Conservation (phyloP, 1,140 invertebrate species). For the Monomorium pharaonis region DNA sequence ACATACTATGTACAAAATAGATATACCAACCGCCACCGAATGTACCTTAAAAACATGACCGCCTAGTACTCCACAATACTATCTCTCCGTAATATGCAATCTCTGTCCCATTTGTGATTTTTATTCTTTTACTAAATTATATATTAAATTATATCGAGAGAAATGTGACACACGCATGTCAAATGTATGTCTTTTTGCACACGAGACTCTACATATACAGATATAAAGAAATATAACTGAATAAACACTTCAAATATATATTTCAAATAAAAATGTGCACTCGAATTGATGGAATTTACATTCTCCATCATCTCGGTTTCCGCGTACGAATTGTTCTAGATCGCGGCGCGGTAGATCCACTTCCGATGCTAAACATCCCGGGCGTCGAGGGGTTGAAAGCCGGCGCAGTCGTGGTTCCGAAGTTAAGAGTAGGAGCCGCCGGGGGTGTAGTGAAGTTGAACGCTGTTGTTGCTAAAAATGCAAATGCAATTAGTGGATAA, state of each 20-base stretch:
- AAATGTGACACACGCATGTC: not conserved
- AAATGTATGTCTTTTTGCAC: not conserved
- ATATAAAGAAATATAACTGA: constrained; percentile 21
- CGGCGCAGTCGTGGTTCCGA: constrained; percentile 66
- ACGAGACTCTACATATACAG: not conserved
- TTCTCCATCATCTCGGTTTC: constrained; percentile 84
- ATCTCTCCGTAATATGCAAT: constrained; percentile 17
- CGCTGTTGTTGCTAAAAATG: constrained; percentile 64
- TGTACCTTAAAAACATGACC: constrained; percentile 46
- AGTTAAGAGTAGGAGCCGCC: constrained; percentile 65
- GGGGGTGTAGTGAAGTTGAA: constrained; percentile 79
- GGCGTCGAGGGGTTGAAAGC: constrained; percentile 73
- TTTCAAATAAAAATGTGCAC: constrained; percentile 20
- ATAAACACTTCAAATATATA: constrained; percentile 31
- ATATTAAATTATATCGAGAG: constrained; percentile 27
- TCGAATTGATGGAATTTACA: constrained; percentile 72
- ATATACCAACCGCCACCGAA: constrained; percentile 35
- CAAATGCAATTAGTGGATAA: not conserved
- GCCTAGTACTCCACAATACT: not conserved
- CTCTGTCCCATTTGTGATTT: not conserved
- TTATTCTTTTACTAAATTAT: constrained; percentile 29
- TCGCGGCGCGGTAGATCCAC: constrained; percentile 81
- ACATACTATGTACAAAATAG: constrained; percentile 37
- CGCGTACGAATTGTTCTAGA: constrained; percentile 75
- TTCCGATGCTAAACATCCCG: constrained; percentile 84